A percentile compares a stretch with the other conserved stretches of the same genome.
Conservation (phyloP, 2,888 invertebrate genomes). For the Tuberolachnus salignus region DNA sequence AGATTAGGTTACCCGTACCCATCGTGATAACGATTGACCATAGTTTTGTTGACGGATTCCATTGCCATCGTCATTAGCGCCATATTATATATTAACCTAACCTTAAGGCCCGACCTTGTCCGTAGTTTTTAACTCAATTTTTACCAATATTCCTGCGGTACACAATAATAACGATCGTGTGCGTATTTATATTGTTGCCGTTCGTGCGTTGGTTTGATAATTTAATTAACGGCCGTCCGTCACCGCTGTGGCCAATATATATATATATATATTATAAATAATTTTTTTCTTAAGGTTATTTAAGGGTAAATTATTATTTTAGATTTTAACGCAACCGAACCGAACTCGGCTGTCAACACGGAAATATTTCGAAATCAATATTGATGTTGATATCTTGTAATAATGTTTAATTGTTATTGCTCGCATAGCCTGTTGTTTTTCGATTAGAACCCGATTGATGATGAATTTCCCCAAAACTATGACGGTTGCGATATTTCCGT, state of each 20-base stretch:
- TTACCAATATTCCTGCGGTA: slow-evolving; percentile 19
- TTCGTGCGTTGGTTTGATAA: slow-evolving; percentile 46
- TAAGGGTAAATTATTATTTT: slow-evolving; percentile 25
- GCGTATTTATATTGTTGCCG: slow-evolving; percentile 25
- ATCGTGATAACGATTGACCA: no score
- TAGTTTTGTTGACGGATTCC: not conserved
- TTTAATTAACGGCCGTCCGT: slow-evolving; percentile 30
- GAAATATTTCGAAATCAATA: no score
- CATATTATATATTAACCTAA: slow-evolving; percentile 18
- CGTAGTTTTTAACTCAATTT: slow-evolving; percentile 20
- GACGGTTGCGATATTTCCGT: no score
- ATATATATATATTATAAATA: not conserved
- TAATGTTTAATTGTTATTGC: no score
- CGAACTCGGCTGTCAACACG: no score
- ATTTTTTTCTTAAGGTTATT: slow-evolving; percentile 12
- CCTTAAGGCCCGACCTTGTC: slow-evolving; percentile 35
- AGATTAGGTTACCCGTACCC: no score
- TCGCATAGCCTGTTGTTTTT: no score
- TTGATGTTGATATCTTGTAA: no score
- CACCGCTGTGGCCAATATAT: slow-evolving; percentile 21
- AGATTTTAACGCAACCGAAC: no score
- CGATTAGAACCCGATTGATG: no score
- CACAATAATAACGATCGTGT: slow-evolving; percentile 32
- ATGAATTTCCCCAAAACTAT: no score
- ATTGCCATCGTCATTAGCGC: not conserved